Evolutionary conservation across 2,888 invertebrate genomes (phyloP).

Genomic region (Arge pagana): DNA sequence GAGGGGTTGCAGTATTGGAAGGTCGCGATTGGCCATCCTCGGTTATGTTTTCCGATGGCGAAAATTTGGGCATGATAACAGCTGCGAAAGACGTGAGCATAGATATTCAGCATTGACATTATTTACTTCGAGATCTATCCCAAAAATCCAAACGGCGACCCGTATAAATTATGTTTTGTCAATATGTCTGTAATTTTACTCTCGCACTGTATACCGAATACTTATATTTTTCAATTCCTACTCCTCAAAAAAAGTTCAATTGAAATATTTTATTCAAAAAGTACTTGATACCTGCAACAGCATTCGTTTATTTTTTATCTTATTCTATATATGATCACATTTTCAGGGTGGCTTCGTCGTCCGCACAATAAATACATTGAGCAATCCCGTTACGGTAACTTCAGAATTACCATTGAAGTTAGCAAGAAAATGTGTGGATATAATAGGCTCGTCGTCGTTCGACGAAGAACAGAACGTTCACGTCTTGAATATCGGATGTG

Average conservation of each 20-base stretch:
- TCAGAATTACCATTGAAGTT: constrained; percentile 72
- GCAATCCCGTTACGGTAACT: constrained; percentile 63
- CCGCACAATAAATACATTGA: constrained; percentile 69
- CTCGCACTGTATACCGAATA: too few relatives aligned
- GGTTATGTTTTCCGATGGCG: constrained; percentile 78
- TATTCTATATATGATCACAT: too few relatives aligned
- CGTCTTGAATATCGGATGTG: constrained; percentile 63
- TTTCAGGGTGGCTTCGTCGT: constrained; percentile 79
- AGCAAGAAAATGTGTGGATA: constrained; percentile 78
- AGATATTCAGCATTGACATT: too few relatives aligned
- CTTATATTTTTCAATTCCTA: too few relatives aligned
- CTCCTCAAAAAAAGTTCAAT: too few relatives aligned
- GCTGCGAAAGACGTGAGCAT: constrained; percentile 80
- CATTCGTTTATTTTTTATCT: too few relatives aligned
- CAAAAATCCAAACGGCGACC: too few relatives aligned
- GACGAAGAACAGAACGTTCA: constrained; percentile 67
- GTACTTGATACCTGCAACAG: too few relatives aligned
- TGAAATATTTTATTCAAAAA: too few relatives aligned
- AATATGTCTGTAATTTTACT: too few relatives aligned
- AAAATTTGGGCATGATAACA: constrained; percentile 77
- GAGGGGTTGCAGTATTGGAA: constrained; percentile 57
- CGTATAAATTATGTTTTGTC: too few relatives aligned
- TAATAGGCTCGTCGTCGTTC: constrained; percentile 73
- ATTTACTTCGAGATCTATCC: too few relatives aligned
- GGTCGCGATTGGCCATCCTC: constrained; percentile 56